Base-by-base conservation (phyloP, 2,888 invertebrate species). In the Pandemis corylana region DNA sequence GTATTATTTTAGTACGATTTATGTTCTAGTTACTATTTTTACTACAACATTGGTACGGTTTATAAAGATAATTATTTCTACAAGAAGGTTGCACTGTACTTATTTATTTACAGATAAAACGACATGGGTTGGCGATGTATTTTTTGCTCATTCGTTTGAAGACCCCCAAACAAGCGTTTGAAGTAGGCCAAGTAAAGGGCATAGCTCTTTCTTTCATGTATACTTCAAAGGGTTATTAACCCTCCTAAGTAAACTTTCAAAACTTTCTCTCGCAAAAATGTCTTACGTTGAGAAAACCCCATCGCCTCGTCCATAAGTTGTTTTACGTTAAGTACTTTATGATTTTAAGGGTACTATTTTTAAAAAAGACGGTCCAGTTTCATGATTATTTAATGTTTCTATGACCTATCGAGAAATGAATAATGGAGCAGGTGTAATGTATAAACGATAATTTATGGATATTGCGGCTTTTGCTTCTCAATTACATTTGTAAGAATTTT, bases 261-360 rank as follows among this genome's bases (percentile, higher is more conserved):
- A 71, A 71, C 65, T 71, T 71, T 71, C 59, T 65, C 66, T 59
- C 41, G 15, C 44, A 46, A 46, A 56, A 71, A 71, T 28, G 46
- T 66, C 59, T 65, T 44, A 69, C 53, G 28, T 59, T 59, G 59
- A 70, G 59, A 65, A 71, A 44, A 59, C 15, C 46, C 65, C 46
- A 65, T 13, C 46, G 46, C 51, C 56, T 65, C 71, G 56, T 46
- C 44, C 59, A 15, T 71, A 59, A 71, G 71, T 59, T 64, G 70
- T 64, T 70, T 53, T 53, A 64, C 63, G 63, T 70, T 64, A 36
- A 36, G 4, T 36, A 53, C 53, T 63, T 70, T 63, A 42, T 64
- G 13, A 20, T 53, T 71, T 59, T 41, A 59, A 12, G 59, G 28
- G 28, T 59, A 28, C 28, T 12, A 28, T 59, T 59, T 59, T 59